Evolutionary conservation across 1,140 invertebrate genomes (phyloP), one percentile per base, ranked within the genome.

Genomic region (Solenopsis invicta): DNA sequence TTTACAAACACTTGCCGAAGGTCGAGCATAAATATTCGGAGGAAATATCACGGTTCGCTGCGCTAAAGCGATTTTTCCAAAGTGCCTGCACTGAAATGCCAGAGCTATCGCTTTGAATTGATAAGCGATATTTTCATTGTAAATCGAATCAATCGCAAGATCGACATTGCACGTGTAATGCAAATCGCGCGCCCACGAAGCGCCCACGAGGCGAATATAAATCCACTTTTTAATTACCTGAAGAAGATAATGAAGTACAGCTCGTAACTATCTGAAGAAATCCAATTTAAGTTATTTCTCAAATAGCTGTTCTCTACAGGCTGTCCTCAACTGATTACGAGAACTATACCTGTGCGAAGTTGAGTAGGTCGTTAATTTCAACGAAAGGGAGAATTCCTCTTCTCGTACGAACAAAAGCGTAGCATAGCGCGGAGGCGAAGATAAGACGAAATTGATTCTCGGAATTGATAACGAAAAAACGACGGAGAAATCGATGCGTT

Each of bases 211-310:
- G 45, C 6, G 13, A 81, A 56, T 24, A 21, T 74, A 59, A 75
- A 82, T 59, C 24, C n/a, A 45, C 52, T 41, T 82, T 82, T 72
- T 54, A 59, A 84, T 84, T 75, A 75, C 21, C 21, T 16, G 50
- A 82, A n/a, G 69, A 74, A 41, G 5, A 29, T 75, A 76, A 76
- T 34, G 45, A 84, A 45, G 37, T 59, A 50, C 21, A 61, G 9
- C 18, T 29, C 72, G 52, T 76, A 56, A 59, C 54, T 62, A 56
- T 59, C 69, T 29, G 29, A 12, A 61, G 80, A 54, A 59, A 84
- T 84, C 45, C 24, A 84, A 84, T 84, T 84, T 84, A 75, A 84
- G 52, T 74, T 84, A 84, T 75, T 84, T 75, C 77, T 78, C 67
- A 72, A 82, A 37, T 74, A 75, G 13, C 34, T 8, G 48, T 69